Conservation (phyloP, 2,113 vertebrate species). For the Cebidichthys violaceus region DNA sequence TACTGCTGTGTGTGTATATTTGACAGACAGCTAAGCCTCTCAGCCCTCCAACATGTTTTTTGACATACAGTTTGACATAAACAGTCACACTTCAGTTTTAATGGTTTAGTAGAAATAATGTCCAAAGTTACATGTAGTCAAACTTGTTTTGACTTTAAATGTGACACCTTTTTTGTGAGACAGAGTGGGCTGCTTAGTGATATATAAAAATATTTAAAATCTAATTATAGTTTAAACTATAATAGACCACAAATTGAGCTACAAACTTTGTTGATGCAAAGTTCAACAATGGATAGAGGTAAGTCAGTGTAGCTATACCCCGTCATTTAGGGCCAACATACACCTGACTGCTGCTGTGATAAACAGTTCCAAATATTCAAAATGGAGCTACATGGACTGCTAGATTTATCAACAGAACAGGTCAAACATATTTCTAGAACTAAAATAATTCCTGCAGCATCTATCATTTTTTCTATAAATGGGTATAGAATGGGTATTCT, state of each 20-base stretch:
- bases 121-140: not conserved
- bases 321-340: not conserved
- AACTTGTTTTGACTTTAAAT: not conserved
- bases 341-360: not conserved
- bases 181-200: too few relatives aligned
- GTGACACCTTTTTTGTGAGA: not conserved
- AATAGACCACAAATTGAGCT: not conserved
- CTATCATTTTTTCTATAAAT: not conserved
- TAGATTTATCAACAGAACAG: not conserved
- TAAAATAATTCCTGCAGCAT: not conserved
- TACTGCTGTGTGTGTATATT: not conserved
- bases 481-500: too few relatives aligned
- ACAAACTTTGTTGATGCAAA: not conserved
- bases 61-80: not conserved
- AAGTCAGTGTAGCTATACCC: not conserved
- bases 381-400: not conserved
- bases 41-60: slow-evolving; percentile 7
- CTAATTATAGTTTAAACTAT: not conserved
- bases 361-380: not conserved
- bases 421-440: not conserved
- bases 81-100: not conserved
- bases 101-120: not conserved
- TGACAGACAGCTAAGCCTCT: not conserved
- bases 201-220: not conserved
- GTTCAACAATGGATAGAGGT: not conserved